phyloP scores from a whole-genome alignment of 1,140 invertebrate genomes.

The Dreissena polymorpha region DNA sequence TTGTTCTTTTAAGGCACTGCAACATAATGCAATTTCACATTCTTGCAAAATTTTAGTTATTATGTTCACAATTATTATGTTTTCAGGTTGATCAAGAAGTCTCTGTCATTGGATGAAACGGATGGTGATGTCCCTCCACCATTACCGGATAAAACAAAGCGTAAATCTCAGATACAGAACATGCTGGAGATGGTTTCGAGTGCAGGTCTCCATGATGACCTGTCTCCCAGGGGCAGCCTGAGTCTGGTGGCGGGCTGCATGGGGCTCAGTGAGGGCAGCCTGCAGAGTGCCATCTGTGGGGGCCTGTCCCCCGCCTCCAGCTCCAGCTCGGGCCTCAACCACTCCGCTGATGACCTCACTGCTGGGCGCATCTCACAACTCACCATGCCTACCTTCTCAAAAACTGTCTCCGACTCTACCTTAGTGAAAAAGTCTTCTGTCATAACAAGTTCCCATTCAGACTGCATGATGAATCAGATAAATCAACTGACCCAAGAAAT shows the following conservation, averaged over 20 bases:
- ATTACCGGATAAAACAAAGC: conserved; percentile 71
- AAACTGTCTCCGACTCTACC: conserved; percentile 61
- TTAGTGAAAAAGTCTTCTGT: conserved; percentile 48
- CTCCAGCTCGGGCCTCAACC: conserved; percentile 68
- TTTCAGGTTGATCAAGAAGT: conserved; percentile 53
- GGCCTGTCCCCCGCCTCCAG: conserved; percentile 66
- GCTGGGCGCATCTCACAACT: conserved; percentile 16
- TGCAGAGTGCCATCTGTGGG: conserved; percentile 36
- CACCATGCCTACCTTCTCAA: conserved; percentile 47
- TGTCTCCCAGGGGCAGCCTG: conserved; percentile 47
- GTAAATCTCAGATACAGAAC: conserved; percentile 62
- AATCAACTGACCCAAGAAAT: conserved; percentile 75
- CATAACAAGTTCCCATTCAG: conserved; percentile 57
- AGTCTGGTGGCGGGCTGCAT: conserved; percentile 41
- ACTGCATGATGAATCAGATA: conserved; percentile 70
- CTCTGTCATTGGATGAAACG: conserved; percentile 35
- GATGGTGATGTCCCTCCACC: conserved; percentile 80
- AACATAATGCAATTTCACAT: too few relatives aligned
- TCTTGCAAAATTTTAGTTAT: too few relatives aligned
- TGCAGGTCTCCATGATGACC: conserved; percentile 37
- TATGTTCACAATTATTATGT: neutral
- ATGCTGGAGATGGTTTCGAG: conserved; percentile 52
- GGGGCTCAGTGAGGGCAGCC: conserved; percentile 52
- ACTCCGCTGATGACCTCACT: conserved; percentile 66
- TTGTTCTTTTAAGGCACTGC: too few relatives aligned